These are phyloP conservation scores for Grus americana DNA, from an alignment of 2,113 vertebrate species.

Conservation along the genomic window DNA sequence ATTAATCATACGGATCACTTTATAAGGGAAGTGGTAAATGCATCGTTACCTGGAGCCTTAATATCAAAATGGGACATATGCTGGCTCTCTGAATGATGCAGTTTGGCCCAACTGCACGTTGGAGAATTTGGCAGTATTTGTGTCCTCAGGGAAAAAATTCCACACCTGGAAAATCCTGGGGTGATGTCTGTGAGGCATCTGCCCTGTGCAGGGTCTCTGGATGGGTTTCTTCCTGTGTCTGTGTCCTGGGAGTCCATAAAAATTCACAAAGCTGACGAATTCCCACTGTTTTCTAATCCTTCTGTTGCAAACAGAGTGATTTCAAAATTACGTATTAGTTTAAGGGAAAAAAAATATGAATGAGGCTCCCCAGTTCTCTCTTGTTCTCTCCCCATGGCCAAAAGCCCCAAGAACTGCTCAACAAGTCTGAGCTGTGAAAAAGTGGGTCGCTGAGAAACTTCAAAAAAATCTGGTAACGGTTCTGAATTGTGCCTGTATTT, in stretches of 20 bases:
- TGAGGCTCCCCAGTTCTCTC: not conserved
- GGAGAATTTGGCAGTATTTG: not conserved
- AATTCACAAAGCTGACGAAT: not conserved
- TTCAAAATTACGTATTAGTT: not conserved
- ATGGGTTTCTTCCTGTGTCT: not conserved
- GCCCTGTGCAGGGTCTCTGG: too few relatives aligned
- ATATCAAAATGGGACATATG: not conserved
- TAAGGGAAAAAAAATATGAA: accelerated
- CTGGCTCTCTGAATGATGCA: not conserved
- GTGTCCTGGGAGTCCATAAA: not conserved
- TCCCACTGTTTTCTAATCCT: not conserved
- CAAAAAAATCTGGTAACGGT: not conserved
- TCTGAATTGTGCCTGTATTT: not conserved
- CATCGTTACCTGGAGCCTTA: not conserved
- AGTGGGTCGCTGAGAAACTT: not conserved
- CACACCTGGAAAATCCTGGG: not conserved
- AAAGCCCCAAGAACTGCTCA: not conserved
- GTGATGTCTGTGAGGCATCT: accelerated
- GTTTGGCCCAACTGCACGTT: not conserved
- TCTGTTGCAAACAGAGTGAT: accelerated
- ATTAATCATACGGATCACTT: not conserved
- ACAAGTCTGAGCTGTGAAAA: not conserved
- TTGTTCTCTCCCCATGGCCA: not conserved
- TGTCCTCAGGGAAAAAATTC: not conserved
- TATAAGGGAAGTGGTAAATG: not conserved